Base-by-base conservation (phyloP, 2,113 vertebrate species). In the Conger conger region DNA sequence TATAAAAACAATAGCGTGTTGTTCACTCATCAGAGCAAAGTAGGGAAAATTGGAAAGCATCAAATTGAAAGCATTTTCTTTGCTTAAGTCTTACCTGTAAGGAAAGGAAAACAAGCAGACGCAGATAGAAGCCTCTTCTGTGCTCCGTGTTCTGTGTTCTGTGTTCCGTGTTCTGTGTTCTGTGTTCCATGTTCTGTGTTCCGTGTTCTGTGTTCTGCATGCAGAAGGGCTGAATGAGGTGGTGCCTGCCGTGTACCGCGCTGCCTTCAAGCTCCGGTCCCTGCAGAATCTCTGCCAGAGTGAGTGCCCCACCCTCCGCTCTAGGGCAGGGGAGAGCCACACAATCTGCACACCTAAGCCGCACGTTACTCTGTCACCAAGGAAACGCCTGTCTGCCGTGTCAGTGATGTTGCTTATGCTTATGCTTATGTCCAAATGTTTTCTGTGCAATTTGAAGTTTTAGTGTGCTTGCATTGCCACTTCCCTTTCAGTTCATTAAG, bases 201-300 rank as follows among this genome's bases (percentile, higher is more conserved):
- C 27, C 9, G 6, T 37, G 38, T 79, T 79, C 11, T 81, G 80
- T 90, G 0, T 91, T 90, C 90, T 89, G 80, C 90, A 90, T 90
- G 81, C 90, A 96, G 96, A 93, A 63, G 88, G 86, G 73, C 89
- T 95, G 54, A 91, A 16, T 73, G 90, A 93, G 38, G 88, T 94
- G 81, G 93, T 95, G 85, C 94, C 88, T 17, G 93, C 93, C 0
- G 80, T 95, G 81, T 97, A 96, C 87, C 94, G 96, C 91, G 95
- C 94, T 2, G 93, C 96, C 33, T 86, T 97, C 88, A 97, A 97
- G 89, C 93, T 97, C 1, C 83, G 82, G 54, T 91, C 93, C 0
- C 86, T 97, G 79, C 97, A 99, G 94, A 96, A 88, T 86, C 91
- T 92, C 60, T 97, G 96, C 85, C 94, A 95, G 18, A 82, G 96